Evolutionary conservation across 1,140 invertebrate genomes (phyloP).

Genomic region (Magallana gigas): DNA sequence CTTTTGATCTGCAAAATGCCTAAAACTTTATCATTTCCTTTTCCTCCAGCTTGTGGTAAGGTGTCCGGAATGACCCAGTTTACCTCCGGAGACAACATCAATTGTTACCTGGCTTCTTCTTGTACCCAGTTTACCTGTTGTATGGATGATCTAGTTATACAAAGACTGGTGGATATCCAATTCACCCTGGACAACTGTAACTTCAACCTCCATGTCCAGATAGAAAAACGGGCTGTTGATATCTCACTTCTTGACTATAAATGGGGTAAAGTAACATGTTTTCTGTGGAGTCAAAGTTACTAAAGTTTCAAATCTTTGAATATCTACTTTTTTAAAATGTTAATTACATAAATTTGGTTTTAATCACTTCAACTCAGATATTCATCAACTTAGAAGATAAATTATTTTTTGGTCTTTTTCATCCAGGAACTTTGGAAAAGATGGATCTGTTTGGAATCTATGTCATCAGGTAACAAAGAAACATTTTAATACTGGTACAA

Average conservation of each 20-base stretch:
- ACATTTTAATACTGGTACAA: no score
- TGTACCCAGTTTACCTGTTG: slow-evolving; percentile 54
- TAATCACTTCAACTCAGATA: background rate
- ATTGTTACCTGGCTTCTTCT: slow-evolving; percentile 46
- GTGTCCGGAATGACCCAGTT: slow-evolving; percentile 42
- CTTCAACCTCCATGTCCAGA: slow-evolving; percentile 47
- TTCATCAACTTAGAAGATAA: background rate
- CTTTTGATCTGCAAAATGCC: no score
- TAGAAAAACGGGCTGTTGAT: slow-evolving; percentile 49
- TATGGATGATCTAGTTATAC: slow-evolving; percentile 25
- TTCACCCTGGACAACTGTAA: slow-evolving; percentile 49
- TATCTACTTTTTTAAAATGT: background rate
- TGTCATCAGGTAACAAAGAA: slow-evolving; percentile 6
- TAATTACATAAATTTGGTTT: background rate
- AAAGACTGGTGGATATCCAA: slow-evolving; percentile 40
- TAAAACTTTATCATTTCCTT: background rate
- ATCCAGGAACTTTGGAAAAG: slow-evolving; percentile 25
- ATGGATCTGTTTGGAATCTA: slow-evolving; percentile 39
- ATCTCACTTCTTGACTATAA: slow-evolving; percentile 44
- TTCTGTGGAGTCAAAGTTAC: background rate
- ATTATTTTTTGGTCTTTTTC: background rate
- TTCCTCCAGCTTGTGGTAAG: slow-evolving; percentile 7
- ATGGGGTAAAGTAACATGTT: slow-evolving; percentile 45
- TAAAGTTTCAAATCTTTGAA: background rate
- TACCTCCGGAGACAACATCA: slow-evolving; percentile 15